Conservation (phyloP, 2,888 invertebrate species). For the Drosophila paucipuncta region DNA sequence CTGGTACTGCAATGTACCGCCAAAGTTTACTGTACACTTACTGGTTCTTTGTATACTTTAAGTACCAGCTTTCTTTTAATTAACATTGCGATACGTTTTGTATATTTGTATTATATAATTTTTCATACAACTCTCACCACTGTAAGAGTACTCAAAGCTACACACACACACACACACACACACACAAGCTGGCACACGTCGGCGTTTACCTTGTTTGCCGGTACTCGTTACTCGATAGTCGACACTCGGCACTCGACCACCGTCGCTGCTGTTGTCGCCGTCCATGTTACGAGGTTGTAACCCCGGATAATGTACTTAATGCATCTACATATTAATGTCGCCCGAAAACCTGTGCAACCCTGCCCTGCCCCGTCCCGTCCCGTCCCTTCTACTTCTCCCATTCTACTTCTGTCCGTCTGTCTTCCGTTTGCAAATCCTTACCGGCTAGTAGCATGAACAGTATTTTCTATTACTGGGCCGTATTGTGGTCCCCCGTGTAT, state of each 20-base stretch:
- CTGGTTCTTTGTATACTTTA: neutral
- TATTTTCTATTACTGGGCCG: slow-evolving; percentile 76
- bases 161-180: slow-evolving; percentile 1
- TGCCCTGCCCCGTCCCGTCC: slow-evolving; percentile 6
- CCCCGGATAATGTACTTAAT: slow-evolving; percentile 85
- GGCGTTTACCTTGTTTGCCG: slow-evolving; percentile 62
- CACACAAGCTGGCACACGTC: slow-evolving; percentile 28
- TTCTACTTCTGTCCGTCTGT: neutral
- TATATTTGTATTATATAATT: neutral
- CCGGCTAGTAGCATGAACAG: slow-evolving; percentile 60
- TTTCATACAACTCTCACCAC: slow-evolving; percentile 22
- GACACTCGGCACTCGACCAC: slow-evolving; percentile 15
- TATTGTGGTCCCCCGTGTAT: slow-evolving; percentile 61
- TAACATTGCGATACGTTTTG: neutral
- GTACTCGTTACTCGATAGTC: slow-evolving; percentile 35
- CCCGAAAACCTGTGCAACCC: slow-evolving; percentile 70
- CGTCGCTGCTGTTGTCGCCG: slow-evolving; percentile 46
- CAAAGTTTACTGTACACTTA: neutral
- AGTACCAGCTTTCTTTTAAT: neutral
- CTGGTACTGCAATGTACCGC: neutral
- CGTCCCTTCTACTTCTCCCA: neutral
- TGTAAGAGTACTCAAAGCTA: slow-evolving; percentile 21
- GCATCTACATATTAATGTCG: slow-evolving; percentile 83
- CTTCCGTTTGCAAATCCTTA: slow-evolving; percentile 43
- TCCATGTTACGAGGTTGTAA: slow-evolving; percentile 79